Evolutionary conservation across 2,888 invertebrate genomes (phyloP).

Genomic region (Protonemura montana): DNA sequence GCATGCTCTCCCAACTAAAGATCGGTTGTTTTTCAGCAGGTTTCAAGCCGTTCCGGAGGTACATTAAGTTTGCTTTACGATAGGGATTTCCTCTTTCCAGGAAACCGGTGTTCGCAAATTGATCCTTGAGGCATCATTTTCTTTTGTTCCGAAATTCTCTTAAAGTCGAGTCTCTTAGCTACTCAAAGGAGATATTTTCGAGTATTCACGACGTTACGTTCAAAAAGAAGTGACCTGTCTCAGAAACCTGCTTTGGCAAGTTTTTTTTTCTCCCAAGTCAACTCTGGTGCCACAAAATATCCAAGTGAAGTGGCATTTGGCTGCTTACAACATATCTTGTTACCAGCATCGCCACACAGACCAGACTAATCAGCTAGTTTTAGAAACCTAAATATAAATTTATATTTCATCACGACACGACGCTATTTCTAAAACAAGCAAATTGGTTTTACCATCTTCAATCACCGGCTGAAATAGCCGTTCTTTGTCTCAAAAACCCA

Average conservation of each 20-base stretch:
- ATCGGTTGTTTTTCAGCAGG: neutral
- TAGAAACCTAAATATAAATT: neutral
- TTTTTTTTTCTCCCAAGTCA: neutral
- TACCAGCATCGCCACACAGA: neutral
- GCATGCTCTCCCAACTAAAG: neutral
- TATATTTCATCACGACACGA: neutral
- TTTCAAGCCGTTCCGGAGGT: neutral
- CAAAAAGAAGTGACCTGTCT: no score
- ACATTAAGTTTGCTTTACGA: neutral
- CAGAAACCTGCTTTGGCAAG: no score
- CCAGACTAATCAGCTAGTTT: neutral
- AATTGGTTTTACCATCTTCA: neutral
- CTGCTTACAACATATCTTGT: neutral
- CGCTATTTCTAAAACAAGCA: neutral
- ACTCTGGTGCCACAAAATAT: neutral
- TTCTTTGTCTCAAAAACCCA: neutral
- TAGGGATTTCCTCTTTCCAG: neutral
- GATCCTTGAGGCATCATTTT: neutral
- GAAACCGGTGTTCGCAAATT: neutral
- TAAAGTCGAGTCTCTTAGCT: neutral
- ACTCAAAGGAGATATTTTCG: no score
- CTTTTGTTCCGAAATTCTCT: neutral
- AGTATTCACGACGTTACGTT: no score
- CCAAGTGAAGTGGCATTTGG: neutral
- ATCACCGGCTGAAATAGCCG: neutral